A percentile compares a stretch with the other conserved stretches of the same genome.
Conservation (phyloP, 2,113 vertebrate species). For the Atractosteus spatula region DNA sequence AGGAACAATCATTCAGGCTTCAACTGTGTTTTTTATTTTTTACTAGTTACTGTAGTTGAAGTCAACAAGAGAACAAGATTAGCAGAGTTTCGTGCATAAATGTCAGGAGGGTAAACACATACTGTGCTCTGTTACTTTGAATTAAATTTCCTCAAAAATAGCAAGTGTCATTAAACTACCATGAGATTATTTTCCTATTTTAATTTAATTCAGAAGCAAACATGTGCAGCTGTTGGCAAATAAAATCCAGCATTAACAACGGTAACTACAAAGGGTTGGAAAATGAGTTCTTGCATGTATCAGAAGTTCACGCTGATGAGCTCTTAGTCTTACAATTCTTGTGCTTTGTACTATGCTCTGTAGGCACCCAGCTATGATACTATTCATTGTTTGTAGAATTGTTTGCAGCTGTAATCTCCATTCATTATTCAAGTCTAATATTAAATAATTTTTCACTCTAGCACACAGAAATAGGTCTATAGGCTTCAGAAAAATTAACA, state of each 20-base stretch:
- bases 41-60: background rate
- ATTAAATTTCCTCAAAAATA: background rate
- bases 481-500: too few species aligned
- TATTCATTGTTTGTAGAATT: too few species aligned
- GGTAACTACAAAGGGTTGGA: background rate
- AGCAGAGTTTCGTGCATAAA: background rate
- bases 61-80: conserved; percentile 1
- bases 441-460: too few species aligned
- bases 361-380: too few species aligned
- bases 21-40: background rate
- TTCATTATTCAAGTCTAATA: too few species aligned
- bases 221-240: background rate
- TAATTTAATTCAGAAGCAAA: conserved; percentile 8
- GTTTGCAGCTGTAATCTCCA: too few species aligned
- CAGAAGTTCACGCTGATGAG: too few species aligned
- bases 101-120: conserved; percentile 1
- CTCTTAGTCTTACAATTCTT: too few species aligned
- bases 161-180: background rate
- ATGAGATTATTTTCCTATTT: conserved; percentile 11
- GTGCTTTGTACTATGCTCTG: too few species aligned
- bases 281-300: background rate
- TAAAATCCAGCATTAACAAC: background rate
- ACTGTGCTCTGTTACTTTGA: background rate
- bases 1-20: background rate
- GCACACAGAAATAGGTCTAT: too few species aligned